Conservation (phyloP, 2,113 vertebrate species). For the Sterrhoptilus dennistouni region DNA sequence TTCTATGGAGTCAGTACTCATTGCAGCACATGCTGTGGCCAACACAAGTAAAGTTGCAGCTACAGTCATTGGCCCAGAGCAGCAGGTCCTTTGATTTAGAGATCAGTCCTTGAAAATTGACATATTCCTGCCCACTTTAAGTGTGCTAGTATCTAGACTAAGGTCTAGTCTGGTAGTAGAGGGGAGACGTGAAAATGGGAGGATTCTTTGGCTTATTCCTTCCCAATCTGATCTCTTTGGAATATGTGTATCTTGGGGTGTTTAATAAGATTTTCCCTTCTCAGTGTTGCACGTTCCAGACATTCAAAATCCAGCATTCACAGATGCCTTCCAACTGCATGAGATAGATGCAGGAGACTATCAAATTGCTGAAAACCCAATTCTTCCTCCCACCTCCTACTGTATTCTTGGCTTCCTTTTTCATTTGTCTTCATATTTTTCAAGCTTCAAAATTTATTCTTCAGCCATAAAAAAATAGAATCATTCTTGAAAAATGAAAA, state of each 20-base stretch:
- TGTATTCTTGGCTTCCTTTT: neutral
- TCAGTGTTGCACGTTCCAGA: neutral
- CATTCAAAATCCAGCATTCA: neutral
- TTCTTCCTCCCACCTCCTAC: neutral
- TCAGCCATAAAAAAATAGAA: neutral
- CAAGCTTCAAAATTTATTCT: neutral
- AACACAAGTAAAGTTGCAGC: neutral
- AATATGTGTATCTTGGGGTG: neutral
- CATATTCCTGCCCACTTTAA: neutral
- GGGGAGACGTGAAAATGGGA: neutral
- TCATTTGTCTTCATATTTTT: conserved; percentile 15
- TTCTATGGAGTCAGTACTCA: neutral
- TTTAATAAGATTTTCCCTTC: neutral
- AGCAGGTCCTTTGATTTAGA: neutral
- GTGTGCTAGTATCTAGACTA: neutral
- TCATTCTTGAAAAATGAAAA: neutral
- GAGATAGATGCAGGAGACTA: neutral
- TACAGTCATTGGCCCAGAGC: neutral
- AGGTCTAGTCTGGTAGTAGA: neutral
- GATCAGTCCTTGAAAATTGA: neutral
- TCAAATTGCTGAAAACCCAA: neutral
- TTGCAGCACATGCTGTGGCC: neutral
- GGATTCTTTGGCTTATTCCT: neutral
- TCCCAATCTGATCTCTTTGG: neutral
- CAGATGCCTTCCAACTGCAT: neutral